These are phyloP conservation scores for Felis chaus DNA, from an alignment of 2,113 vertebrate species.

Conservation along the genomic window DNA sequence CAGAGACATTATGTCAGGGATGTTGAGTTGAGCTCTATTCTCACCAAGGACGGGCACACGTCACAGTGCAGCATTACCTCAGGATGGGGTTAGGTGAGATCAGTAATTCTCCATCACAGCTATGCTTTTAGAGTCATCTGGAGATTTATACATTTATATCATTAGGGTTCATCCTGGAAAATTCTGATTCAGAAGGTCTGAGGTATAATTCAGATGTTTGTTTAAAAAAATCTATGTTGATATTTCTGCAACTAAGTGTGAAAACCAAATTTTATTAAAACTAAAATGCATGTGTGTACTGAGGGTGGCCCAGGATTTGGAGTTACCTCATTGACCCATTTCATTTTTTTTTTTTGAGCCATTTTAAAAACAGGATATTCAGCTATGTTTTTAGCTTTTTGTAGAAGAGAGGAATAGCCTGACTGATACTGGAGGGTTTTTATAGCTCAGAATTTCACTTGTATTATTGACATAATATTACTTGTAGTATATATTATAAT, in stretches of 20 bases:
- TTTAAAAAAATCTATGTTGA: background rate
- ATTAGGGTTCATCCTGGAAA: background rate
- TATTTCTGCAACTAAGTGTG: background rate
- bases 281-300: background rate
- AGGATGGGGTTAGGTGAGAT: background rate
- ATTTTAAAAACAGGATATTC: background rate
- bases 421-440: background rate
- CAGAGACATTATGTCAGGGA: background rate
- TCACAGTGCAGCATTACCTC: accelerated
- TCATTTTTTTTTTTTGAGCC: background rate
- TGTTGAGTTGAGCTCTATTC: background rate
- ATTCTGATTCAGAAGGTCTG: background rate
- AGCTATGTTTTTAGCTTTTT: background rate
- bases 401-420: background rate
- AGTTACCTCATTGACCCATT: background rate
- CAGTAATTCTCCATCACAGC: too few species aligned
- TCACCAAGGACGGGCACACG: background rate
- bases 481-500: too few species aligned
- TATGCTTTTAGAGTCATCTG: background rate
- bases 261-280: background rate
- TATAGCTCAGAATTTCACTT: background rate
- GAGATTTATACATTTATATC: background rate
- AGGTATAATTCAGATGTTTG: background rate
- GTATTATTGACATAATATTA: too few species aligned
- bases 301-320: background rate